phyloP scores from a whole-genome alignment of 2,888 invertebrate species.

The Himalopsyche japonica region DNA sequence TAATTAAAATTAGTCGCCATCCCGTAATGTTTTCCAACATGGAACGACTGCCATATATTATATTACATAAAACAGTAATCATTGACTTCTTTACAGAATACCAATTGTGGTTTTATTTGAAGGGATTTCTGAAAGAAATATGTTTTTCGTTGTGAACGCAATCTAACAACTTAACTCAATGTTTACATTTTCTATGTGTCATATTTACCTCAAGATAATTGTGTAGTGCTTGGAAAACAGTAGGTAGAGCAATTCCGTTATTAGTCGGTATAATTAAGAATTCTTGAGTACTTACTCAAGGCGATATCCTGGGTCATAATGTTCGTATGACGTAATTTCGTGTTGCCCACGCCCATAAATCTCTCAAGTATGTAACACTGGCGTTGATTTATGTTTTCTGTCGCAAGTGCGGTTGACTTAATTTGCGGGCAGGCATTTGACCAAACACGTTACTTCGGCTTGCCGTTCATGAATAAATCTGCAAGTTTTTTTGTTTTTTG shows the following conservation, averaged over 20 bases:
- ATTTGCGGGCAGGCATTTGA: background rate
- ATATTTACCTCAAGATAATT: too few relatives aligned
- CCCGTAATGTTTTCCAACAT: too few relatives aligned
- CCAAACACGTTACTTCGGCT: background rate
- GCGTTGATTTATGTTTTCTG: background rate
- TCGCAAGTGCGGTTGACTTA: background rate
- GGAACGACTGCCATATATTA: too few relatives aligned
- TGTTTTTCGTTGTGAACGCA: too few relatives aligned
- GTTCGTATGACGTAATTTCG: background rate
- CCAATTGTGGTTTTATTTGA: too few relatives aligned
- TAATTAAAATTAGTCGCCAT: too few relatives aligned
- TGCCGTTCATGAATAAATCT: background rate
- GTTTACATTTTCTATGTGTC: too few relatives aligned
- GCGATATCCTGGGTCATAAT: background rate
- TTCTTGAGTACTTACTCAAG: background rate
- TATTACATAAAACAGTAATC: too few relatives aligned
- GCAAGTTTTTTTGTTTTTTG: background rate
- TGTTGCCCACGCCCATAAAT: background rate
- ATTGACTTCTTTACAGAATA: too few relatives aligned
- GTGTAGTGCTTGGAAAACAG: background rate
- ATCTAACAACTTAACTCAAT: too few relatives aligned
- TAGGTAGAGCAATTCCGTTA: background rate
- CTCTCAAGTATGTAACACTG: background rate
- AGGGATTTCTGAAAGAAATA: too few relatives aligned
- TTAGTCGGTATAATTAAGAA: background rate